Evolutionary conservation across 2,113 vertebrate species (phyloP).

Genomic region (Cavia aperea): DNA sequence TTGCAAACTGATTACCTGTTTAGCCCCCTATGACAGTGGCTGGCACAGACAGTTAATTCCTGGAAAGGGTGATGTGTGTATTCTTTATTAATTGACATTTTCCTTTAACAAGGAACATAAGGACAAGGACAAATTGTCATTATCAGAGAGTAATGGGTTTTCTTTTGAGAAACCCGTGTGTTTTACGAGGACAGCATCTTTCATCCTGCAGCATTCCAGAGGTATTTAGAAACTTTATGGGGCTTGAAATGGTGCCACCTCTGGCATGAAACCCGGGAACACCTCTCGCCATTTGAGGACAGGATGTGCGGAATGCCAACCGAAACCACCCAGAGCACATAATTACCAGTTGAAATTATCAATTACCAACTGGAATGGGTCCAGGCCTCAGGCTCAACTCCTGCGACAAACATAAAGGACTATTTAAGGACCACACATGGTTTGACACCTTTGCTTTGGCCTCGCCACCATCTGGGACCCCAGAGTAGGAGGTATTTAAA

Average conservation of each 20-base stretch:
- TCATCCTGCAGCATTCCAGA: slow-evolving; percentile 64
- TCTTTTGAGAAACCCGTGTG: slow-evolving; percentile 54
- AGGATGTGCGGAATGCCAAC: slow-evolving; percentile 69
- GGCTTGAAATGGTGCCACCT: slow-evolving; percentile 70
- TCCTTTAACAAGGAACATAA: slow-evolving; percentile 52
- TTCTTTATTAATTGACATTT: slow-evolving; percentile 64
- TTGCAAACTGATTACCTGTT: not conserved
- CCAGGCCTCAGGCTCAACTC: slow-evolving; percentile 62
- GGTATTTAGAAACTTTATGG: slow-evolving; percentile 73
- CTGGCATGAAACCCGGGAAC: slow-evolving; percentile 65
- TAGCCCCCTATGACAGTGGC: not conserved
- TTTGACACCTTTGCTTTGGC: slow-evolving; percentile 51
- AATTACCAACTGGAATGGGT: slow-evolving; percentile 65
- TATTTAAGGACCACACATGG: slow-evolving; percentile 61
- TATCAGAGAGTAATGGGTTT: slow-evolving; percentile 60
- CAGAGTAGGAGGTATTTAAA: slow-evolving; percentile 2
- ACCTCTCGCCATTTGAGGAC: slow-evolving; percentile 66
- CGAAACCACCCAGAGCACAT: slow-evolving; percentile 66
- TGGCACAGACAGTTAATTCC: slow-evolving; percentile 47
- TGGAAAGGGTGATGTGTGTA: slow-evolving; percentile 27
- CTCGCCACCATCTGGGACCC: slow-evolving; percentile 49
- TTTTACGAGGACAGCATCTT: slow-evolving; percentile 59
- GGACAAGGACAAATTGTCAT: slow-evolving; percentile 59
- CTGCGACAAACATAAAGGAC: slow-evolving; percentile 64
- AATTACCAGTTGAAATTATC: slow-evolving; percentile 72